These are phyloP conservation scores for Pseudomyrmex cubaensis DNA, from an alignment of 1,140 invertebrate species.

Conservation along the genomic window DNA sequence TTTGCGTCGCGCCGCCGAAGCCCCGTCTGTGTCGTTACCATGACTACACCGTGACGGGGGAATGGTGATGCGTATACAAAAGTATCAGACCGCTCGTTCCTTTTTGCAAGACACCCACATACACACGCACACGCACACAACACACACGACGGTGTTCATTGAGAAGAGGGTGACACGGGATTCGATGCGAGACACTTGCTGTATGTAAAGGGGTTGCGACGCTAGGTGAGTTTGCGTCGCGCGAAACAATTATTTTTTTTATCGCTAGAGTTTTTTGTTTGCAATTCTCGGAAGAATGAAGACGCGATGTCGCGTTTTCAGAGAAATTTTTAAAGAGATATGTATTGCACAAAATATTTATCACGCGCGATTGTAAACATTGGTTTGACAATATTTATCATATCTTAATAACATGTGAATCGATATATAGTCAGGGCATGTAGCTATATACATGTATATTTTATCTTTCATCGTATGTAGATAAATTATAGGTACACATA, in stretches of 20 bases:
- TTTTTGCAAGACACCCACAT: slow-evolving; percentile 40
- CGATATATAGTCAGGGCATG: too few relatives aligned
- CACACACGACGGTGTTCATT: too few relatives aligned
- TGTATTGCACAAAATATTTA: neutral
- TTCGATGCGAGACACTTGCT: slow-evolving; percentile 50
- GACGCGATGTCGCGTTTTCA: too few relatives aligned
- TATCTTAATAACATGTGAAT: too few relatives aligned
- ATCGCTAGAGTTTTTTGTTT: neutral
- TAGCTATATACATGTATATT: neutral
- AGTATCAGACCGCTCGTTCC: slow-evolving; percentile 42
- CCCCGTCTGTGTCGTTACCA: slow-evolving; percentile 62
- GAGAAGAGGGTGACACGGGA: slow-evolving; percentile 11
- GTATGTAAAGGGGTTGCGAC: slow-evolving; percentile 12
- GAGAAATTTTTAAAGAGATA: neutral
- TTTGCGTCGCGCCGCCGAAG: slow-evolving; percentile 48
- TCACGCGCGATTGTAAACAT: too few relatives aligned
- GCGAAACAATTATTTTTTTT: slow-evolving; percentile 55
- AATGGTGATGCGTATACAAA: slow-evolving; percentile 26
- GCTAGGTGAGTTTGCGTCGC: slow-evolving; percentile 49
- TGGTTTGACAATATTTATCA: too few relatives aligned
- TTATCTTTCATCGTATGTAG: neutral
- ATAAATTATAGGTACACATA: neutral
- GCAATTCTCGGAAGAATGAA: neutral
- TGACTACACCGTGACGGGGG: slow-evolving; percentile 59
- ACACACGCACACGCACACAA: neutral